A percentile compares a stretch with the other conserved stretches of the same genome.
phyloP scores from a whole-genome alignment of 2,888 invertebrate species.

The Apodemia zela region DNA sequence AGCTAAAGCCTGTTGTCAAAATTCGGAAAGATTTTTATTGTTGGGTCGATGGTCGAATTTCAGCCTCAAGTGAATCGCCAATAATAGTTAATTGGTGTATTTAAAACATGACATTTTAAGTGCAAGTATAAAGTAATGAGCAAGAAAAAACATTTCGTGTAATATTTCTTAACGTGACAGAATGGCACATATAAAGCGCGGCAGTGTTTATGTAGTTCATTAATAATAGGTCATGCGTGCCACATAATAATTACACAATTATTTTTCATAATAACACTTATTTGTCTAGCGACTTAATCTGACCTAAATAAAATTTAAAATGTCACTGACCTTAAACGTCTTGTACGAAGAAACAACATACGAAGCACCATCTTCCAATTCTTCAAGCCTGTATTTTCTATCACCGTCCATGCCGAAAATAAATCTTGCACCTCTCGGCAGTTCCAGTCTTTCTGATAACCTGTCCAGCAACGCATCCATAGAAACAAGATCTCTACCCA shows the following conservation, averaged over 20 bases:
- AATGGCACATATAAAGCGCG: conserved; percentile 4
- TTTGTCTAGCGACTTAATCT: conserved; percentile 2
- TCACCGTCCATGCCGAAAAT: conserved; percentile 96
- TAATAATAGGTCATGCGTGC: conserved; percentile 16
- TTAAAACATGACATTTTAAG: background rate
- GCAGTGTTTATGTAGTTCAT: conserved; percentile 9
- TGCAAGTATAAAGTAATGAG: background rate
- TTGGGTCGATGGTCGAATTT: too few relatives aligned
- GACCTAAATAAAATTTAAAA: conserved; percentile 6
- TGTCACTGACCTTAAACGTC: conserved; percentile 87
- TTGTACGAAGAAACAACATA: conserved; percentile 96
- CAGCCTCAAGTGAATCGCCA: too few relatives aligned
- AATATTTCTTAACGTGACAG: conserved; percentile 11
- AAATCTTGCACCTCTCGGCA: conserved; percentile 93
- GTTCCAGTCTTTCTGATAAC: conserved; percentile 91
- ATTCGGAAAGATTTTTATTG: too few relatives aligned
- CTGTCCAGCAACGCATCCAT: conserved; percentile 92
- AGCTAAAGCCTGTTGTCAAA: too few relatives aligned
- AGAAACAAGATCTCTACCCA: conserved; percentile 92
- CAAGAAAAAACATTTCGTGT: background rate
- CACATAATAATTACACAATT: conserved; percentile 13
- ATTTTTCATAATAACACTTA: conserved; percentile 8
- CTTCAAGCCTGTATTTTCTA: conserved; percentile 90
- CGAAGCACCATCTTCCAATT: conserved; percentile 93
- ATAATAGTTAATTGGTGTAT: background rate